A percentile compares a stretch with the other conserved stretches of the same genome.
Evolutionary conservation across 2,888 invertebrate genomes (phyloP).

Genomic region (Muschampia plurimacula): DNA sequence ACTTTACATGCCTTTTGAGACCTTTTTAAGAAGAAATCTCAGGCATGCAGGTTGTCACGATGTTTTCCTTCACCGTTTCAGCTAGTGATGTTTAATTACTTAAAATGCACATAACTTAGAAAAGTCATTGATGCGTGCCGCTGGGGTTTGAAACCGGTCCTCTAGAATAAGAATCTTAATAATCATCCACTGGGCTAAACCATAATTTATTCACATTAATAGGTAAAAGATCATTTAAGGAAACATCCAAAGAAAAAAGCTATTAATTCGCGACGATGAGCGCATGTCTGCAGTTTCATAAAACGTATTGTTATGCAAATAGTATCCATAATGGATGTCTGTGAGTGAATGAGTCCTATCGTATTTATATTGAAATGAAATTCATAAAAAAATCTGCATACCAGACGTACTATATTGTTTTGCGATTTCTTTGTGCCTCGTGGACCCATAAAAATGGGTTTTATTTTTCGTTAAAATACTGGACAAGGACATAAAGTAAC

Average conservation of each 20-base stretch:
- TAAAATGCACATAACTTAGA: too few species aligned
- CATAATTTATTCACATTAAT: too few species aligned
- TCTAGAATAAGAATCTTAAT: too few species aligned
- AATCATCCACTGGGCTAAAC: too few species aligned
- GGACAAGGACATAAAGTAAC: not conserved
- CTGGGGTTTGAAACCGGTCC: too few species aligned
- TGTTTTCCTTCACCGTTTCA: slow-evolving; percentile 32
- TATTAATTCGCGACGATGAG: not conserved
- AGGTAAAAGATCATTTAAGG: too few species aligned
- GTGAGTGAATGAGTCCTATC: slow-evolving; percentile 3
- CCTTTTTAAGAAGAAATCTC: too few species aligned
- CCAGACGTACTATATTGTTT: slow-evolving; percentile 19
- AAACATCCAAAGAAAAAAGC: not conserved
- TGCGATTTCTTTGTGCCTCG: not conserved
- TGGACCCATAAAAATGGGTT: not conserved
- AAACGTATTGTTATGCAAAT: slow-evolving; percentile 31
- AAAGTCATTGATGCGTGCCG: too few species aligned
- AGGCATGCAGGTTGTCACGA: too few species aligned
- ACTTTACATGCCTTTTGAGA: too few species aligned
- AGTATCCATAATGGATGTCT: slow-evolving; percentile 8
- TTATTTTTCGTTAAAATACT: not conserved
- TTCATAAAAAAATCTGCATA: slow-evolving; percentile 25
- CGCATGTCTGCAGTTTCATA: slow-evolving; percentile 16
- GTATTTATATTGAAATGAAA: slow-evolving; percentile 33
- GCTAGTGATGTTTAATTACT: too few species aligned